Percentiles rank a stretch among this genome's conserved stretches.
Evolutionary conservation across 2,113 vertebrate species (phyloP).

Genomic region (Brienomyrus brachyistius): DNA sequence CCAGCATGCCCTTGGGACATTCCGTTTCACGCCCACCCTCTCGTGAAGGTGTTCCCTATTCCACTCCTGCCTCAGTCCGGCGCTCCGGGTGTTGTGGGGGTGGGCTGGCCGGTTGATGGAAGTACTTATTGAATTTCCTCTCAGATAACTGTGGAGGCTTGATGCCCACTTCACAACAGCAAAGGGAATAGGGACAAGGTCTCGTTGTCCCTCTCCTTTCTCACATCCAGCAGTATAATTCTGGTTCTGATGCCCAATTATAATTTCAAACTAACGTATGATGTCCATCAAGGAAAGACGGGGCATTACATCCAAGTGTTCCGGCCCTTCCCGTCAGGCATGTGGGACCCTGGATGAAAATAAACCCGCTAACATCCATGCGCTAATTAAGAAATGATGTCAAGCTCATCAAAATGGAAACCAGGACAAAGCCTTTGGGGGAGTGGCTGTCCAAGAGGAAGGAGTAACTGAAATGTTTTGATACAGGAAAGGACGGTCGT

Average conservation of each 20-base stretch:
- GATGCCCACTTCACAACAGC: not conserved
- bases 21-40: not conserved
- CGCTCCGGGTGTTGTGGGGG: not conserved
- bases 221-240: not conserved
- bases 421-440: not conserved
- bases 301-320: not conserved
- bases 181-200: not conserved
- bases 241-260: not conserved
- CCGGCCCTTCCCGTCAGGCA: not conserved
- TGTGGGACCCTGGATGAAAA: not conserved
- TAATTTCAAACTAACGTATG: not conserved
- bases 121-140: not conserved
- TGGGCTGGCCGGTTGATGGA: not conserved
- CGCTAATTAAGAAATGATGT: not conserved
- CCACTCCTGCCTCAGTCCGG: not conserved
- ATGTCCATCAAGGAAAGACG: not conserved
- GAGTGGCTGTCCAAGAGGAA: not conserved
- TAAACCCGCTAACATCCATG: not conserved
- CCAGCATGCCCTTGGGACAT: not conserved
- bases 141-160: not conserved
- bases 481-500: not conserved
- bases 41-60: not conserved
- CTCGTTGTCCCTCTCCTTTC: not conserved
- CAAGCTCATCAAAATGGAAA: not conserved
- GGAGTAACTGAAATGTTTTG: not conserved